Evolutionary conservation across 2,888 invertebrate species (phyloP).

Genomic region (Bugula neritina): DNA sequence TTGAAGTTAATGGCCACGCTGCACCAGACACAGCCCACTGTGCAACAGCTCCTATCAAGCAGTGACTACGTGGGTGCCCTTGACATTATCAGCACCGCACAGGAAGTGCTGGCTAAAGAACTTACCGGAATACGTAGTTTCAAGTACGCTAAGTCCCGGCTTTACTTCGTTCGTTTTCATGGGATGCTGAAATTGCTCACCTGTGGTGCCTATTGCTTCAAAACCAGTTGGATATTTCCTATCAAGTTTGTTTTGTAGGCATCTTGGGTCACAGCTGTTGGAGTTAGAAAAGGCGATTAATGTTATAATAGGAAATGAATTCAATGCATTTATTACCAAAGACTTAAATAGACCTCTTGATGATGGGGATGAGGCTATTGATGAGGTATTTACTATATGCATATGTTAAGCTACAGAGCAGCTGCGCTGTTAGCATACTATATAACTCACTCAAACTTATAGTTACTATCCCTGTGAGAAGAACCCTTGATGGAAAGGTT

Average conservation of each 20-base stretch:
- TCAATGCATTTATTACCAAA: constrained; percentile 80
- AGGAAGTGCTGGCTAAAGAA: constrained; percentile 83
- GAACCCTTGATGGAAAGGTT: no score
- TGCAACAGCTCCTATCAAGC: constrained; percentile 85
- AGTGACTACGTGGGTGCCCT: constrained; percentile 95
- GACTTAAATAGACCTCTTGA: constrained; percentile 79
- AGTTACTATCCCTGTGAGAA: no score
- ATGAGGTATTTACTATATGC: constrained; percentile 46
- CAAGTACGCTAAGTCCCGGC: no score
- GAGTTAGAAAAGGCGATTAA: constrained; percentile 94
- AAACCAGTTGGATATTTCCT: not conserved
- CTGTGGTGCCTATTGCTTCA: not conserved
- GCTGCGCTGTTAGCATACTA: no score
- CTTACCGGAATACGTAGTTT: constrained; percentile 88
- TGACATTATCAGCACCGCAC: constrained; percentile 91
- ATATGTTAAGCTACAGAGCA: no score
- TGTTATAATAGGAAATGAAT: constrained; percentile 92
- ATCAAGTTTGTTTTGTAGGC: constrained; percentile 58
- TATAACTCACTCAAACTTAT: no score
- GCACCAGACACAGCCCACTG: constrained; percentile 94
- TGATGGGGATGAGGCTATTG: constrained; percentile 55
- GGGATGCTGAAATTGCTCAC: no score
- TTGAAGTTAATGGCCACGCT: constrained; percentile 88
- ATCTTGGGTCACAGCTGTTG: constrained; percentile 86
- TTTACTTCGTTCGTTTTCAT: no score